Percentiles rank a stretch among this genome's conserved stretches.
These are phyloP conservation scores for Heliopora coerulea DNA, from an alignment of 92 coral and sea anemone species.

Conservation along the genomic window DNA sequence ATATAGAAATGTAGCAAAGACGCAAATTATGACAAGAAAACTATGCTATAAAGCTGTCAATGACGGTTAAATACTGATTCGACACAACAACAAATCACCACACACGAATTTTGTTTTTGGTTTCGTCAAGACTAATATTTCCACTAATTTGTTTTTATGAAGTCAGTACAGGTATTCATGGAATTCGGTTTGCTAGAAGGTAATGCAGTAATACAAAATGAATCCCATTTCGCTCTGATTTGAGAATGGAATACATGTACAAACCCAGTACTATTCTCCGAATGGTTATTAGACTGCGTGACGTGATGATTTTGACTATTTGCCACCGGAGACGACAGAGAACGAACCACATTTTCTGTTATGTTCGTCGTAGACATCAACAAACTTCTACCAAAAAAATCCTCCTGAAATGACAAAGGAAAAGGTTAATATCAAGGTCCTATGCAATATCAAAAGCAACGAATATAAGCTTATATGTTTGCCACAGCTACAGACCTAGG, in stretches of 20 bases:
- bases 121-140: no score
- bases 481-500: background rate
- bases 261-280: slow-evolving; percentile 14
- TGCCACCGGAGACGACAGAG: background rate
- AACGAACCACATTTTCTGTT: background rate
- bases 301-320: background rate
- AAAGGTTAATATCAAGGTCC: background rate
- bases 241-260: background rate
- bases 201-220: no score
- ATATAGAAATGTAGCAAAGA: no score
- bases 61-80: no score
- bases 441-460: background rate
- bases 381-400: slow-evolving; percentile 40
- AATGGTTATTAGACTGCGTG: background rate
- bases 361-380: slow-evolving; percentile 35
- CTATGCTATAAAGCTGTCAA: no score
- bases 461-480: background rate
- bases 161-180: no score
- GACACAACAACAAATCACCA: no score
- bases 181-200: no score
- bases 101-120: no score
- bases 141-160: no score
- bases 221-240: no score
- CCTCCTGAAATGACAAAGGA: background rate
- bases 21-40: no score